These are phyloP conservation scores for Synanthedon formicaeformis DNA, from an alignment of 2,888 invertebrate species.

Conservation along the genomic window DNA sequence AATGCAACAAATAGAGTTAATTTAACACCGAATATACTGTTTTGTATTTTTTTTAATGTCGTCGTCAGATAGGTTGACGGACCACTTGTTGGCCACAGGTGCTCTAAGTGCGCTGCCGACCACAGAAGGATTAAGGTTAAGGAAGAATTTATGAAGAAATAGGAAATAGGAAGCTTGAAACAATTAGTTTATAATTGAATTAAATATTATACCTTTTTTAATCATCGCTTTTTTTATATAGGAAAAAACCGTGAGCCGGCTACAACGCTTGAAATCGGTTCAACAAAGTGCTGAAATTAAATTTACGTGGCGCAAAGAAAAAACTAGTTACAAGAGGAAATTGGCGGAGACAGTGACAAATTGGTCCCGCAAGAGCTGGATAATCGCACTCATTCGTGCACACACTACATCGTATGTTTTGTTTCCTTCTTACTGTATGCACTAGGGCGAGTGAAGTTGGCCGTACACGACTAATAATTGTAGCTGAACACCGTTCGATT, in stretches of 20 bases:
- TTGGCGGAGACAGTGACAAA: constrained; percentile 68
- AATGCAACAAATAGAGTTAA: too few species aligned
- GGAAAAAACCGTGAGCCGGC: constrained; percentile 18
- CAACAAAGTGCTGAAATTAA: constrained; percentile 63
- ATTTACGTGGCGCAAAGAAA: constrained; percentile 66
- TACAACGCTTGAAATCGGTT: constrained; percentile 45
- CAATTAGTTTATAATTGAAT: too few species aligned
- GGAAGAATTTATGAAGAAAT: too few species aligned
- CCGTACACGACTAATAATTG: neutral
- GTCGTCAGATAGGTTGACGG: too few species aligned
- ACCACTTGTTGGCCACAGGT: too few species aligned
- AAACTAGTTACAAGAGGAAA: constrained; percentile 68
- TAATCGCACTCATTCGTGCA: constrained; percentile 28
- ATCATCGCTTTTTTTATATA: too few species aligned
- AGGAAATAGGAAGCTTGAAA: too few species aligned
- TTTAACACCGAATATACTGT: too few species aligned
- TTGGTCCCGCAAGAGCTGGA: constrained; percentile 52
- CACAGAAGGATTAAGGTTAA: too few species aligned
- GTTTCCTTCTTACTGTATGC: constrained; percentile 21
- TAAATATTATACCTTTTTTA: too few species aligned
- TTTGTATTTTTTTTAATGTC: too few species aligned
- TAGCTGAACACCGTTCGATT: neutral
- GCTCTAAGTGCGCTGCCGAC: constrained; percentile 1
- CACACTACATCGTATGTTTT: constrained; percentile 20
- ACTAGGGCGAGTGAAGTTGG: constrained; percentile 15